These are phyloP conservation scores for Neocrepidodera transversa DNA, from an alignment of 2,888 invertebrate species.

Conservation along the genomic window DNA sequence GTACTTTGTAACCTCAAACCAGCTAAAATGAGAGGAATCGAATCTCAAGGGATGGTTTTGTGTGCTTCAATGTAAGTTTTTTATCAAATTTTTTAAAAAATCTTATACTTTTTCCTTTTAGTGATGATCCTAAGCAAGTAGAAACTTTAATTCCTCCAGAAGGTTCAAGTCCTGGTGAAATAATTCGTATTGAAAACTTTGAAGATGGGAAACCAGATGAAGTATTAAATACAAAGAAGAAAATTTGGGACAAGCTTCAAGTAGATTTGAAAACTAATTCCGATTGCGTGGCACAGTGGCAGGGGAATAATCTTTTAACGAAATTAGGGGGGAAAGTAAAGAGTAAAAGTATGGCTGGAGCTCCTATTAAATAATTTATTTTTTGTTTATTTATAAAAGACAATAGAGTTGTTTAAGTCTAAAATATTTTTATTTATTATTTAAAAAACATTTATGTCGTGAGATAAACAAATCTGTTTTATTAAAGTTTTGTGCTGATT, in stretches of 20 bases:
- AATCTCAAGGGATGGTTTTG: slow-evolving; percentile 92
- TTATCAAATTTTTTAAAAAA: slow-evolving; percentile 13
- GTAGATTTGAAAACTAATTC: slow-evolving; percentile 76
- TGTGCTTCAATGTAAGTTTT: slow-evolving; percentile 78
- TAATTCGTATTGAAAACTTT: slow-evolving; percentile 83
- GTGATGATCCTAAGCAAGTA: slow-evolving; percentile 79
- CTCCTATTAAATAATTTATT: slow-evolving; percentile 78
- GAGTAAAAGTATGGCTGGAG: slow-evolving; percentile 78
- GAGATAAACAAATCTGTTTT: too few species aligned
- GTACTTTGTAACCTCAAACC: slow-evolving; percentile 96
- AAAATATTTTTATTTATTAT: too few species aligned
- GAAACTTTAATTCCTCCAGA: slow-evolving; percentile 85
- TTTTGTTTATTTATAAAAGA: not conserved
- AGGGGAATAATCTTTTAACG: slow-evolving; percentile 78
- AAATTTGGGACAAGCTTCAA: slow-evolving; percentile 93
- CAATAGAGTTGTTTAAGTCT: too few species aligned
- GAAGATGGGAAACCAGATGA: slow-evolving; percentile 80
- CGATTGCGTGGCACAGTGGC: slow-evolving; percentile 83
- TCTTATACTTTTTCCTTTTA: slow-evolving; percentile 45
- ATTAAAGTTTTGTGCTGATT: too few species aligned
- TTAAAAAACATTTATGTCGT: too few species aligned
- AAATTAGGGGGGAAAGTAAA: slow-evolving; percentile 76
- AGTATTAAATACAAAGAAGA: slow-evolving; percentile 93
- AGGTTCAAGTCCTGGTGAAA: slow-evolving; percentile 81
- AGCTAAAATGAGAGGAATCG: slow-evolving; percentile 92